phyloP scores from a whole-genome alignment of 2,797 vertebrate species.

The Dromococcyx pavoninus region DNA sequence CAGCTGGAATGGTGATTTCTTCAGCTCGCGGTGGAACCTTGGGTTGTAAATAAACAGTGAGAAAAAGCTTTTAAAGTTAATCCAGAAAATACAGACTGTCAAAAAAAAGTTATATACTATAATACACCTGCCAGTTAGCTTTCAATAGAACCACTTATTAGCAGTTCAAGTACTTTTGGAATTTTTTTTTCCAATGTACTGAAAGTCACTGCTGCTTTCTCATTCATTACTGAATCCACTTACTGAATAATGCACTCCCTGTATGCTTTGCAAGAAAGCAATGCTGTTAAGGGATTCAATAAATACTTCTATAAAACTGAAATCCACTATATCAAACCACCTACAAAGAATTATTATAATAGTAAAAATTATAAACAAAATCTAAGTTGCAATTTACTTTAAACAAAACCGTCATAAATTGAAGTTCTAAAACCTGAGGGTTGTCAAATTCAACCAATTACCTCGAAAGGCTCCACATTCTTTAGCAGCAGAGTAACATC shows the following conservation, averaged over 20 bases:
- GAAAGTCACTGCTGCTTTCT: not conserved
- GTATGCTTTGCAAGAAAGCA: not conserved
- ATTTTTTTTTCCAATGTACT: not conserved
- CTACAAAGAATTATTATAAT: not conserved
- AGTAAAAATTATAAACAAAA: not conserved
- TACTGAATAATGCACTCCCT: not conserved
- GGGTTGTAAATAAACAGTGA: constrained; percentile 45
- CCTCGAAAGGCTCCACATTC: not conserved
- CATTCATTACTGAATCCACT: not conserved
- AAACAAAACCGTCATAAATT: not conserved
- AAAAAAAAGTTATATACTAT: not conserved
- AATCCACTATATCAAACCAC: not conserved
- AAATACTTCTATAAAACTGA: not conserved
- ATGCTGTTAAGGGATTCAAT: not conserved
- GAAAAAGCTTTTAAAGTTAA: not conserved
- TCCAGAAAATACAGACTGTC: not conserved
- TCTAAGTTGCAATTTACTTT: not conserved
- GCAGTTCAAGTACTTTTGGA: not conserved
- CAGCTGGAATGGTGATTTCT: constrained; percentile 97
- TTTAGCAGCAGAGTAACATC: not conserved
- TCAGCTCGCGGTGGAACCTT: constrained; percentile 95
- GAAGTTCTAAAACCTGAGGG: not conserved
- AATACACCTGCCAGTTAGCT: not conserved
- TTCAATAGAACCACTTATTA: not conserved
- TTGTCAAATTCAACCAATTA: not conserved